Base-by-base conservation (phyloP, 2,888 invertebrate genomes). In the Drosophila kambysellisi region DNA sequence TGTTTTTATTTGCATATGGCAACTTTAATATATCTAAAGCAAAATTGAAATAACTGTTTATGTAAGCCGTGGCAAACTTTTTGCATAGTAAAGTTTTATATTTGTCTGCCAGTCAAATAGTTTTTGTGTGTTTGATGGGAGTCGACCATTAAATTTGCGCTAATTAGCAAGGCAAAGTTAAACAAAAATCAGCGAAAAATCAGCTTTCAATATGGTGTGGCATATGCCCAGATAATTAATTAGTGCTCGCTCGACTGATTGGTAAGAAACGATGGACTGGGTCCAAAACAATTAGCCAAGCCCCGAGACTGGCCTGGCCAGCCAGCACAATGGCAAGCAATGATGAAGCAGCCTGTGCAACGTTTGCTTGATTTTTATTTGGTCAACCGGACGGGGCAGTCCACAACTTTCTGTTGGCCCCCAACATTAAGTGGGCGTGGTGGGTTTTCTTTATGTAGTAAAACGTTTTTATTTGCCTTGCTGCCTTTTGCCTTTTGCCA, bases 141-240 rank as follows among this genome's bases (percentile, higher is more conserved):
- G 11, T 56, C 32, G 57, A 43, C 54, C 82, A 67, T 75, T 68
- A 81, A 71, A 75, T 71, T 69, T 70, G 59, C 70, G 74, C 80
- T 82, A 82, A 82, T 82, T 82, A 82, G 77, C 69, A 62, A 39
- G 58, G 39, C 69, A 81, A 84, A 85, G 76, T 81, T 76, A 79
- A 83, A 79, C 75, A 71, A 83, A 66, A 83, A 81, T 83, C 83
- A 83, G 83, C 86, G 60, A 81, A 83, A 82, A 83, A 74, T 78
- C 64, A 61, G 76, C 79, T 75, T 74, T 74, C 83, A 83, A 80
- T 74, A 83, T 78, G 75, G 68, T 72, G 71, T 74, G 77, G 78
- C 81, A 82, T 80, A 82, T 75, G 75, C 65, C 65, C 70, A 72
- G 75, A 88, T 76, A 88, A 88, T 82, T 82, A 84, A 85, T 85